These are phyloP conservation scores for Sebastes nivosus DNA, from an alignment of 2,797 vertebrate species.

Conservation along the genomic window DNA sequence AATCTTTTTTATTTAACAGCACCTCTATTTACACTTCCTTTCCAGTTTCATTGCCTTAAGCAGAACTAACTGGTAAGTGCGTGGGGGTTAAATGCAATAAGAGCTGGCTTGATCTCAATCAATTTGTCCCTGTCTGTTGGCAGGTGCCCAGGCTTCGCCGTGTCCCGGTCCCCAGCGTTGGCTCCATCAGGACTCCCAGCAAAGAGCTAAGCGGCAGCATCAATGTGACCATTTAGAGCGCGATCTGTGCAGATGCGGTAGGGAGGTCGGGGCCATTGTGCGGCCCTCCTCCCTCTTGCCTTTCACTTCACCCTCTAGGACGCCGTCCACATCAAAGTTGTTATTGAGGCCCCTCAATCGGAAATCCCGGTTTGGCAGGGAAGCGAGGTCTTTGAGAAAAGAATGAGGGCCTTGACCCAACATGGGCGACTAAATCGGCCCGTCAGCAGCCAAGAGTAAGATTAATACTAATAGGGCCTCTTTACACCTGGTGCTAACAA, in stretches of 20 bases:
- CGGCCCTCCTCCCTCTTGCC: constrained; percentile 59
- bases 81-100: constrained; percentile 69
- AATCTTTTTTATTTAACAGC: constrained; percentile 12
- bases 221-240: constrained; percentile 81
- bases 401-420: constrained; percentile 77
- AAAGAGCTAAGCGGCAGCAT: constrained; percentile 74
- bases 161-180: constrained; percentile 70
- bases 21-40: constrained; percentile 8
- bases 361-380: constrained; percentile 81
- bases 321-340: constrained; percentile 79
- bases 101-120: constrained; percentile 77
- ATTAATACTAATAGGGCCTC: constrained; percentile 57
- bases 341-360: constrained; percentile 77
- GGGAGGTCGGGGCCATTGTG: constrained; percentile 76
- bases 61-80: constrained; percentile 49
- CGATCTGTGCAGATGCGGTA: constrained; percentile 76
- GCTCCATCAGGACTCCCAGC: constrained; percentile 74
- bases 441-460: constrained; percentile 37
- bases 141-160: constrained; percentile 68
- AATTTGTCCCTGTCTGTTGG: constrained; percentile 78
- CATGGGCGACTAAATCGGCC: constrained; percentile 60
- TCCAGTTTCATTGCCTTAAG: constrained; percentile 44
- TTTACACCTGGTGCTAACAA: constrained; percentile 47
- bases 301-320: constrained; percentile 72
- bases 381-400: constrained; percentile 64